phyloP scores from a whole-genome alignment of 1,140 invertebrate genomes.

The Trinorchestia longiramus region DNA sequence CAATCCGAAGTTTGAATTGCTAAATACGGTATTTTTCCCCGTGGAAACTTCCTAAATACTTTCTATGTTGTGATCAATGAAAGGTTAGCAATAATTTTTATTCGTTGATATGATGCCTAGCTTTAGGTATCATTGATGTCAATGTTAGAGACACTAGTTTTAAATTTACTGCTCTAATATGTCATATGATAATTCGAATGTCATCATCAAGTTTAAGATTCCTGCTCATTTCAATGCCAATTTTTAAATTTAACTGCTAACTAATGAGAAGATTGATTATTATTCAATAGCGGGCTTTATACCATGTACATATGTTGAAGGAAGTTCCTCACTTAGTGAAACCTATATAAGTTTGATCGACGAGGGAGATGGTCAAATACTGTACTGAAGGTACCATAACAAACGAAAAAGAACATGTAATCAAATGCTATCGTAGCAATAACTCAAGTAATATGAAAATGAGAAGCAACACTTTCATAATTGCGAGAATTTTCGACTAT shows the following conservation, averaged over 20 bases:
- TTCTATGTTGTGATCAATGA: neutral
- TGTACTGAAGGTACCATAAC: neutral
- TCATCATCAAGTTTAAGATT: neutral
- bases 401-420: neutral
- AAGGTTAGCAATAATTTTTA: neutral
- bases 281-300: neutral
- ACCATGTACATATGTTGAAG: neutral
- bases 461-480: too few species aligned
- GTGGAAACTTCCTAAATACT: neutral
- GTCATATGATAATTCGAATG: too few species aligned
- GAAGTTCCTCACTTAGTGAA: neutral
- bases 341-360: neutral
- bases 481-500: too few species aligned
- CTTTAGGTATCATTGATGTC: too few species aligned
- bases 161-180: neutral
- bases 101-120: too few species aligned
- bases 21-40: neutral
- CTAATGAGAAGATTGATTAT: neutral
- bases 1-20: neutral
- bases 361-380: neutral
- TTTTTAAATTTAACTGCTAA: neutral
- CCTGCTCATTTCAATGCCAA: neutral
- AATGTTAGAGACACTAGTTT: neutral
- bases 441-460: neutral
- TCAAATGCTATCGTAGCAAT: neutral